Evolutionary conservation across 2,113 vertebrate species (phyloP), one percentile per base, ranked within the genome.

Genomic region (Channa argus): DNA sequence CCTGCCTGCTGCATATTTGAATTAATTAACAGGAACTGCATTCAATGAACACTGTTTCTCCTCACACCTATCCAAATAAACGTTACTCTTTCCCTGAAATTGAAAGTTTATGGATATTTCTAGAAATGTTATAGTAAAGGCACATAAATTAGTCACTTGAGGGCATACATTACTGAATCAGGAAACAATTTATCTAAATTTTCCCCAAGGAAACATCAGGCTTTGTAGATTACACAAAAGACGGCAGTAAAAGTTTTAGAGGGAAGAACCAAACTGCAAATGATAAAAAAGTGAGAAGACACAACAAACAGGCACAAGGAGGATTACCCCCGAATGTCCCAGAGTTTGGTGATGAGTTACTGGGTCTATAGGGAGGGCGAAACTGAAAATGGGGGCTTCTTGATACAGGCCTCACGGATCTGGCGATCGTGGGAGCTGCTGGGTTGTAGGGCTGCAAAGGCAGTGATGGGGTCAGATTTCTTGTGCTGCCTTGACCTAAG

Each of bases 261-360:
- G 24, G 24, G 24, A 24, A 24, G 24, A 24, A 24, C 24, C 24
- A 24, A 24, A 24, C 24, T 24, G 24, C 24, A 24, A 14, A 24
- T 11, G 14, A 2, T 8, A 36, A 14, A 60, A 49, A 56, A 38
- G 10, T 33, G 39, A 61, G 37, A 47, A 15, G n/a, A 33, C 44
- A 24, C 4, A 34, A 58, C 46, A 15, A 62, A 43, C 33, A 49
- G 54, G 62, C n/a, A n/a, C 43, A 41, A 59, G 66, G 73, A 78
- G 37, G 77, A 66, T 93, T 94, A 93, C 93, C 93, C 92, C 92
- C 82, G 38, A 69, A 71, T 72, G 53, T 91, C 69, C 86, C 71
- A 1, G 71, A 58, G 43, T 77, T 75, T 5, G 83, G 82, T 71
- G 88, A 85, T 1, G 81, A 77, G 83, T 76, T 85, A 84, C 72